Conservation (phyloP, 1,140 invertebrate genomes). For the Cotesia glomerata region DNA sequence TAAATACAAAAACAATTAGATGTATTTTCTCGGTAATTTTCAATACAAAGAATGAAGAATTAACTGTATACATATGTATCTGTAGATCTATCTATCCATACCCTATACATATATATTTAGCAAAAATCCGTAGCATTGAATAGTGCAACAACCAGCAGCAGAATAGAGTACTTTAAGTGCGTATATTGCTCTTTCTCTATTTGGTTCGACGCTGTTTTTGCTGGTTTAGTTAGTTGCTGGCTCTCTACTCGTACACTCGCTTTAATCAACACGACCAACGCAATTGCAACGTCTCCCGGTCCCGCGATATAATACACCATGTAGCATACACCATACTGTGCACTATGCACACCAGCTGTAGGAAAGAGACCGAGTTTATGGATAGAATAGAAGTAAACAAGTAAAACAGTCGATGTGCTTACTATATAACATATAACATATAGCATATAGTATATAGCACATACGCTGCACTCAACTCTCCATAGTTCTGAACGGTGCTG, state of each 20-base stretch:
- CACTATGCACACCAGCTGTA: neutral
- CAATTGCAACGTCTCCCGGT: slow-evolving; percentile 11
- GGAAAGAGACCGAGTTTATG: slow-evolving; percentile 27
- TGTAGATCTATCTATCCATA: neutral
- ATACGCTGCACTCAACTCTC: no score
- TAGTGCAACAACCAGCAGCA: neutral
- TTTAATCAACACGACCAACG: slow-evolving; percentile 22
- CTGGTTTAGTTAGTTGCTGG: neutral
- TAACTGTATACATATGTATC: no score
- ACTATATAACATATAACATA: neutral
- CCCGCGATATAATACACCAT: neutral
- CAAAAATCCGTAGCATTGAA: no score
- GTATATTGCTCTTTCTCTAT: slow-evolving; percentile 26
- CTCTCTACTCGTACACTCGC: slow-evolving; percentile 15
- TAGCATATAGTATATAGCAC: no score
- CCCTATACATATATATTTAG: neutral
- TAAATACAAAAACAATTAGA: no score
- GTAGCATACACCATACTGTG: no score
- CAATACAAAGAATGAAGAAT: no score
- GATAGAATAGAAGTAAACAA: slow-evolving; percentile 3
- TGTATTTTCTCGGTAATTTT: no score
- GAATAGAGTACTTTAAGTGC: neutral
- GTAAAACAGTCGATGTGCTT: slow-evolving; percentile 9
- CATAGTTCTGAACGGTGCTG: no score
- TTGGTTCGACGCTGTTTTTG: slow-evolving; percentile 26